A percentile compares a stretch with the other conserved stretches of the same genome.
phyloP scores from a whole-genome alignment of 2,888 invertebrate species.

The Machimus rusticus region DNA sequence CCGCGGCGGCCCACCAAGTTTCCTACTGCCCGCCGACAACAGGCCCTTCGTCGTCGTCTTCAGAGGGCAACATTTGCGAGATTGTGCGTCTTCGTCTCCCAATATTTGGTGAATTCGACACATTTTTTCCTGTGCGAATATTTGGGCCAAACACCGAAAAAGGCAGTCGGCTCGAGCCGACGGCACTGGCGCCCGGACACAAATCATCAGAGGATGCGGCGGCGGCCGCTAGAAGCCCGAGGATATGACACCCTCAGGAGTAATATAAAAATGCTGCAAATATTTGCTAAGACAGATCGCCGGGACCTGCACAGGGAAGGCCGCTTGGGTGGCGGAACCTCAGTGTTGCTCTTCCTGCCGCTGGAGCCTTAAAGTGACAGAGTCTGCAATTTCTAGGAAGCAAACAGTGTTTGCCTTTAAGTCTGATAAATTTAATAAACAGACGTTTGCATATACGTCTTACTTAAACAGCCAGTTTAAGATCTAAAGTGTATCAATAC shows the following conservation, averaged over 20 bases:
- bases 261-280: background rate
- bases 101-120: background rate
- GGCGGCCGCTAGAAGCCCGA: background rate
- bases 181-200: background rate
- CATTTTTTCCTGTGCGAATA: background rate
- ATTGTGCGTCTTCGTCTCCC: background rate
- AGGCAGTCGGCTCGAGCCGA: background rate
- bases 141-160: background rate
- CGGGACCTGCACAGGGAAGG: background rate
- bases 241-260: conserved; percentile 1
- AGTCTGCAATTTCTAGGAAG: background rate
- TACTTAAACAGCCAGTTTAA: no score
- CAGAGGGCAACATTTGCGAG: background rate
- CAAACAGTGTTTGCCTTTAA: background rate
- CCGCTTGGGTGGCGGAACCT: background rate
- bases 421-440: background rate
- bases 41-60: background rate
- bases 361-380: background rate
- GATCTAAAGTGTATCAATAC: no score
- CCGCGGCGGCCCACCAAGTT: background rate
- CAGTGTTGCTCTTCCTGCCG: background rate
- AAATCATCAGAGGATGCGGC: background rate
- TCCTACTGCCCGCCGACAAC: background rate
- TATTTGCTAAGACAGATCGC: background rate
- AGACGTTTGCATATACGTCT: no score